Evolutionary conservation across 2,888 invertebrate species (phyloP).

Genomic region (Drosophila algonquin): DNA sequence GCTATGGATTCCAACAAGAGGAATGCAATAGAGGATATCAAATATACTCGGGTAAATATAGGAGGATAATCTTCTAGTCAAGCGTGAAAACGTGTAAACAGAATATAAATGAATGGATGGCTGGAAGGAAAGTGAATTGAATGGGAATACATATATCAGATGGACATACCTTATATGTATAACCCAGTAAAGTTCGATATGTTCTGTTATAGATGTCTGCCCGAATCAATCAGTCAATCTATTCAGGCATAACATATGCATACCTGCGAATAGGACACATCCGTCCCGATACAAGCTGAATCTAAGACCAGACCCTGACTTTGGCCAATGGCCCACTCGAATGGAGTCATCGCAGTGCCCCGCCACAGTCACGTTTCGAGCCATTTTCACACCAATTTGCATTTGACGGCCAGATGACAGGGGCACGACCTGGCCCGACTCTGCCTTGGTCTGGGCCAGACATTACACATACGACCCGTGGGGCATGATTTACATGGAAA

Average conservation of each 20-base stretch:
- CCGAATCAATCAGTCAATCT: too few species aligned
- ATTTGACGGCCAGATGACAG: slow-evolving; percentile 29
- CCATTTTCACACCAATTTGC: slow-evolving; percentile 72
- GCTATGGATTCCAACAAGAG: not conserved
- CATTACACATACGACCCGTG: slow-evolving; percentile 69
- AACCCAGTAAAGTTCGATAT: not conserved
- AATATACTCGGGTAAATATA: not conserved
- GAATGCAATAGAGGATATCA: too few species aligned
- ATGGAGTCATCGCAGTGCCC: not conserved
- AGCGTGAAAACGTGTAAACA: not conserved
- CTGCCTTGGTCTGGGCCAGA: not conserved
- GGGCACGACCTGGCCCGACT: slow-evolving; percentile 15
- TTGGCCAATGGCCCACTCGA: not conserved
- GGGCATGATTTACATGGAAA: slow-evolving; percentile 43
- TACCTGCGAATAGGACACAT: not conserved
- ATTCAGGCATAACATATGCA: not conserved
- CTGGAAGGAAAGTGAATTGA: not conserved
- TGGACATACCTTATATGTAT: too few species aligned
- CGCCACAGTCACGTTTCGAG: slow-evolving; percentile 63
- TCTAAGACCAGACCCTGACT: not conserved
- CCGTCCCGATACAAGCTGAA: not conserved
- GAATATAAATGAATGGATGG: not conserved
- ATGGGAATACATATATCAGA: too few species aligned
- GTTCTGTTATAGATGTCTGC: not conserved
- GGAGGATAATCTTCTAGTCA: not conserved